Conservation (phyloP, 1,140 invertebrate species). For the Pemphigus obesinymphae region DNA sequence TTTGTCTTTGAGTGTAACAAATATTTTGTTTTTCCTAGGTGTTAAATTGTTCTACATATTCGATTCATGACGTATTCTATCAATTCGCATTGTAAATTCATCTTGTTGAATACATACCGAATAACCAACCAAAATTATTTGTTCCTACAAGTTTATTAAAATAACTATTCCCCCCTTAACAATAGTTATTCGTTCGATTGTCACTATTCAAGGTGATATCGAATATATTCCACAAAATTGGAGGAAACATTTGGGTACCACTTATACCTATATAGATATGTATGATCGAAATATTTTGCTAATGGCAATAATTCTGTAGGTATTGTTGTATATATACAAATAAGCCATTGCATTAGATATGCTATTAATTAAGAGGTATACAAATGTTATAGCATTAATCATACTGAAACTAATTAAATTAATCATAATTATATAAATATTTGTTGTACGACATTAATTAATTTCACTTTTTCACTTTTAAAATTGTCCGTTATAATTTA, state of each 20-base stretch:
- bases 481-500: no score
- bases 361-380: not conserved
- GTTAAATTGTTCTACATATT: no score
- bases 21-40: not conserved
- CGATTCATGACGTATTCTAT: no score
- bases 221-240: not conserved
- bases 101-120: no score
- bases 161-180: not conserved
- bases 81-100: no score
- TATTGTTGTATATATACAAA: no score
- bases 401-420: no score
- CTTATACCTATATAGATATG: not conserved
- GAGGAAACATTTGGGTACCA: not conserved
- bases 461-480: no score
- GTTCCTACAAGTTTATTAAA: not conserved
- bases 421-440: no score
- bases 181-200: not conserved
- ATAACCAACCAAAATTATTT: no score
- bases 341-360: not conserved
- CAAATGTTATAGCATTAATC: not conserved
- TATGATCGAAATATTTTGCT: not conserved
- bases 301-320: not conserved
- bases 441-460: no score
- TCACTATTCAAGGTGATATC: not conserved
- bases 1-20: not conserved